These are phyloP conservation scores for Drosophila basisetae DNA, from an alignment of 2,888 invertebrate genomes.

Conservation along the genomic window DNA sequence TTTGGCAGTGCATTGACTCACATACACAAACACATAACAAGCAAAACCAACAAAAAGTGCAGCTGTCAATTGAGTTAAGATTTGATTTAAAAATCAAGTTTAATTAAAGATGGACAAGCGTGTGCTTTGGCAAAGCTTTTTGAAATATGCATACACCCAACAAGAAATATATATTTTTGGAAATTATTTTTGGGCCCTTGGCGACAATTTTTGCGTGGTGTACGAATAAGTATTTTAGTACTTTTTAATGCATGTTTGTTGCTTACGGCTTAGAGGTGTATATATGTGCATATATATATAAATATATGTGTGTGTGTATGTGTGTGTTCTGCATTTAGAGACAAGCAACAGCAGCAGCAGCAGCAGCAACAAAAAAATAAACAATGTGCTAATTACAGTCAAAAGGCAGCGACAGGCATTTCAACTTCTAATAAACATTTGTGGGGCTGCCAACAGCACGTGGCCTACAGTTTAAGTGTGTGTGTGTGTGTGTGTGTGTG, in stretches of 20 bases:
- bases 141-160: background rate
- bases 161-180: background rate
- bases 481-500: conserved; percentile 29
- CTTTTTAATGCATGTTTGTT: conserved; percentile 9
- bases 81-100: background rate
- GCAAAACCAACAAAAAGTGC: conserved; percentile 20
- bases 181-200: conserved; percentile 12
- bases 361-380: conserved; percentile 16
- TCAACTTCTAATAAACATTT: conserved; percentile 65
- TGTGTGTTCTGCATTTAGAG: conserved; percentile 31
- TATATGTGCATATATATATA: background rate
- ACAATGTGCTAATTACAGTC: conserved; percentile 79
- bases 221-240: conserved; percentile 8
- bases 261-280: background rate
- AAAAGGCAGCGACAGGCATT: conserved; percentile 68
- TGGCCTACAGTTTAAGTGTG: conserved; percentile 36
- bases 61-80: conserved; percentile 5
- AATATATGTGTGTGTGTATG: conserved; percentile 6
- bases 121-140: background rate
- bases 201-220: conserved; percentile 31
- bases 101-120: background rate
- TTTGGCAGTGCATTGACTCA: conserved; percentile 70
- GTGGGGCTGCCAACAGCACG: conserved; percentile 50
- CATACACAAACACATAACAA: conserved; percentile 1
- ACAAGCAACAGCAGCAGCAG: conserved; percentile 4